These are phyloP conservation scores for Zeuzera pyrina DNA, from an alignment of 2,888 invertebrate genomes.

Conservation along the genomic window DNA sequence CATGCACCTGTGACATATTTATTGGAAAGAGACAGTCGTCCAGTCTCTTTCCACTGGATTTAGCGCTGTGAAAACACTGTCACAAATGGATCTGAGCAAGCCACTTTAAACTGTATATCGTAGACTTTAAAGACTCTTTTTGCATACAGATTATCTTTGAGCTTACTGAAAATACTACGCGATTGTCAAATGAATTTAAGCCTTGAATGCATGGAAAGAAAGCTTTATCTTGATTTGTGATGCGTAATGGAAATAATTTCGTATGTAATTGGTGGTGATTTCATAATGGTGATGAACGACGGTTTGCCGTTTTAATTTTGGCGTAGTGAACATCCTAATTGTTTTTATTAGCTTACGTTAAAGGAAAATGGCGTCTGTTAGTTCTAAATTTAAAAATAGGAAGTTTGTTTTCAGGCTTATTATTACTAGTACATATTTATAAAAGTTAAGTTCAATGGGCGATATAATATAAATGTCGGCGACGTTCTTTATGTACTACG, in stretches of 20 bases:
- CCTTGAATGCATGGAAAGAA: too few species aligned
- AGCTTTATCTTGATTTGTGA: background rate
- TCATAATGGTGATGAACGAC: constrained; percentile 47
- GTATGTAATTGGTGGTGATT: constrained; percentile 43
- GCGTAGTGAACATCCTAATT: constrained; percentile 23
- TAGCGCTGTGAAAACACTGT: constrained; percentile 30
- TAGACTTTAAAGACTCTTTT: too few species aligned
- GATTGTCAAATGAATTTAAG: too few species aligned
- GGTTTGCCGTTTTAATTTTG: constrained; percentile 29
- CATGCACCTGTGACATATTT: background rate
- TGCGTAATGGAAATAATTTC: constrained; percentile 16
- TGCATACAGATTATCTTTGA: too few species aligned
- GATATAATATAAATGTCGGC: too few species aligned
- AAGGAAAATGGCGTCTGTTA: constrained; percentile 11
- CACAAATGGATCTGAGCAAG: too few species aligned
- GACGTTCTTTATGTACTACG: too few species aligned
- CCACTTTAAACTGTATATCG: too few species aligned
- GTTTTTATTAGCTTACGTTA: constrained; percentile 30
- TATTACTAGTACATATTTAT: background rate
- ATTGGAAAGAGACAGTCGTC: constrained; percentile 16
- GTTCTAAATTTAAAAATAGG: background rate
- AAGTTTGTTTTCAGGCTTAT: too few species aligned
- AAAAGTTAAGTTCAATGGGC: background rate
- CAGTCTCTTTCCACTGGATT: constrained; percentile 24
- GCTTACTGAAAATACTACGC: too few species aligned